Conservation (phyloP, 2,888 invertebrate species). For the Oscheius sp. region DNA sequence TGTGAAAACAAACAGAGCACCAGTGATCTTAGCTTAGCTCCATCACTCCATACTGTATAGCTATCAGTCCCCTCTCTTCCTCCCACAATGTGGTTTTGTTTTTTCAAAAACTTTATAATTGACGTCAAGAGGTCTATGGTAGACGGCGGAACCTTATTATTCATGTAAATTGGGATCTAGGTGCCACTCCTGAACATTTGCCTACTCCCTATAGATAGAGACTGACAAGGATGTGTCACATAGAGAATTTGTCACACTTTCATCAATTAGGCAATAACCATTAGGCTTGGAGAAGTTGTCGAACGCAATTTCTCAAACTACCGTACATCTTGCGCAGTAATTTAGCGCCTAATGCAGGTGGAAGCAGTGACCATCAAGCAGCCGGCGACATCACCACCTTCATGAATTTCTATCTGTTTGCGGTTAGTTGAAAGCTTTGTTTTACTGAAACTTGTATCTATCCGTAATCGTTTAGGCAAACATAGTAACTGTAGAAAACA, state of each 20-base stretch:
- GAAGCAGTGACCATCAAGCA: conserved; percentile 19
- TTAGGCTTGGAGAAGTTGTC: conserved; percentile 14
- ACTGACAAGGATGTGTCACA: too few relatives aligned
- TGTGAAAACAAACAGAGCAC: conserved; percentile 30
- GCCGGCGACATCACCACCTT: conserved; percentile 6
- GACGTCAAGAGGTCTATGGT: conserved; percentile 27
- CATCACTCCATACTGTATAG: neutral
- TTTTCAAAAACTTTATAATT: neutral
- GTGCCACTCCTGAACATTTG: neutral
- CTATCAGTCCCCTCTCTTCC: neutral
- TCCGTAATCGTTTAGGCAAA: too few relatives aligned
- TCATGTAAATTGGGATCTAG: conserved; percentile 31
- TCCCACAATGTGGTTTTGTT: too few relatives aligned
- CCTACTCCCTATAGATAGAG: too few relatives aligned
- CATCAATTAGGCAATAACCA: conserved; percentile 23
- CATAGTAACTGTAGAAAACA: too few relatives aligned
- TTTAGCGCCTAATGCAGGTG: conserved; percentile 12
- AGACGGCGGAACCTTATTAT: conserved; percentile 32
- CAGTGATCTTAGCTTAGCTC: conserved; percentile 12
- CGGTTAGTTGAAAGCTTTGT: too few relatives aligned
- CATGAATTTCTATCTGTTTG: too few relatives aligned
- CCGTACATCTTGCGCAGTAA: conserved; percentile 5
- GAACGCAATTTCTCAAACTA: conserved; percentile 15
- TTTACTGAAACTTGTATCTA: too few relatives aligned
- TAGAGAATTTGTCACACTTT: conserved; percentile 13